Base-by-base conservation (phyloP, 1,140 invertebrate species). In the Drosophila kurseongensis region DNA sequence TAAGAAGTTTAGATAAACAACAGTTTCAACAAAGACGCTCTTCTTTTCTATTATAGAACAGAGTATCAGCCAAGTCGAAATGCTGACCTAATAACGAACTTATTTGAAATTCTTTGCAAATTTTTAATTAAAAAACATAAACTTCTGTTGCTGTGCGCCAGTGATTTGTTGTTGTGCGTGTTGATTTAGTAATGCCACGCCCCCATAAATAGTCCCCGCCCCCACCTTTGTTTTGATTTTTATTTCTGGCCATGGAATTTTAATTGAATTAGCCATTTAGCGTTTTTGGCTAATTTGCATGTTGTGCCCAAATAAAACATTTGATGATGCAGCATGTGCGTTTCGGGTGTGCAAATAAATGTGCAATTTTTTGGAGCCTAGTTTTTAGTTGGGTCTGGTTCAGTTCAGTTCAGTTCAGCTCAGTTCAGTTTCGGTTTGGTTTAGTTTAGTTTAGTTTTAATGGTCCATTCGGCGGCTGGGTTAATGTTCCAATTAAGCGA, bases 41-140 rank as follows among this genome's bases (percentile, higher is more conserved):
- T 29, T 29, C 4, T 23, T 44, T 18, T 16, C 6, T 16, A 1
- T 9, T 9, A 7, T 4, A 47, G 7, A 3, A 7, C 23, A 50
- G 8, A 4, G 57, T 36, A 36, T 18, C n/a, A 8, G 1, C 1
- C 8, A 4, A 4, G 32, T 38, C 62, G 12, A 6, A 23, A 45
- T 7, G 7, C 12, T 8, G 8, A 10, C 1, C 7, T 4, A 3
- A 14, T 14, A 18, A 27, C 45, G 3, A n/a, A 5, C 23, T 27
- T 8, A 7, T 4, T 7, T 23, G n/a, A 16, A 36, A 14, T 14
- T 42, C 65, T 57, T 16, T 42, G n/a, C 42, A 76, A 69, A 83
- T 73, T 79, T 83, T 88, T 88, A 86, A 86, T 86, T 86, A 86
- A 86, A 86, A 86, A 86, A 76, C 83, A 88, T 88, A 83, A 86